Evolutionary conservation across 1,140 invertebrate species (phyloP).

Genomic region (Drosophila pandora): DNA sequence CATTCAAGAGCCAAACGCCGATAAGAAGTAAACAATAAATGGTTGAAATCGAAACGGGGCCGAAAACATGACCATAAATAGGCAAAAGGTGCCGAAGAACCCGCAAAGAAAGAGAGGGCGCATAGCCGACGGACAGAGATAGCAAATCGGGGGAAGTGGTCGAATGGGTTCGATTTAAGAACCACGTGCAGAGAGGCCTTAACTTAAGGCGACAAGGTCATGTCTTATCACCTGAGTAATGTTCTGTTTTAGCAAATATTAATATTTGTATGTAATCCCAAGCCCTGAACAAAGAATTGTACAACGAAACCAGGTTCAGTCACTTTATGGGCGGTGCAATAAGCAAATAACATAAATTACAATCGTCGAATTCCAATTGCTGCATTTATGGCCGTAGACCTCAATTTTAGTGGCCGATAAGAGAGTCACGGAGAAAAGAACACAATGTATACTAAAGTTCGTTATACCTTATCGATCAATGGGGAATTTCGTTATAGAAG

Average conservation of each 20-base stretch:
- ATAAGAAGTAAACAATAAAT: conserved; percentile 57
- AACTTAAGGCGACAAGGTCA: conserved; percentile 50
- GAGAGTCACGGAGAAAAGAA: not conserved
- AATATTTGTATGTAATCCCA: not conserved
- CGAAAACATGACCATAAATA: conserved; percentile 77
- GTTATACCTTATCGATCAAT: conserved; percentile 40
- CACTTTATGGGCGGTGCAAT: not conserved
- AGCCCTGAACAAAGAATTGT: not conserved
- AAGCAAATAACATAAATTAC: not conserved
- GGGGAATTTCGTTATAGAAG: conserved; percentile 8
- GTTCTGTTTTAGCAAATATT: not conserved
- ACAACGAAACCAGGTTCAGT: not conserved
- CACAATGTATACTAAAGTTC: not conserved
- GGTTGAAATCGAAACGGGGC: conserved; percentile 13
- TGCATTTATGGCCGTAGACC: conserved; percentile 14
- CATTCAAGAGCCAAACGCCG: conserved; percentile 19
- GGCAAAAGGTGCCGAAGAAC: conserved; percentile 50
- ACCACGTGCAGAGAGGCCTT: conserved; percentile 20
- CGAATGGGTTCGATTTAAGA: conserved; percentile 9
- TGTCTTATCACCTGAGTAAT: conserved; percentile 38
- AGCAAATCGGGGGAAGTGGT: not conserved
- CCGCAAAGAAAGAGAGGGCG: conserved; percentile 8
- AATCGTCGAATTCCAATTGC: conserved; percentile 4
- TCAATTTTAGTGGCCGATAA: conserved; percentile 30
- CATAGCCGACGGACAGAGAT: conserved; percentile 1